These are phyloP conservation scores for Fratercula arctica DNA, from an alignment of 2,797 vertebrate genomes.

Conservation along the genomic window DNA sequence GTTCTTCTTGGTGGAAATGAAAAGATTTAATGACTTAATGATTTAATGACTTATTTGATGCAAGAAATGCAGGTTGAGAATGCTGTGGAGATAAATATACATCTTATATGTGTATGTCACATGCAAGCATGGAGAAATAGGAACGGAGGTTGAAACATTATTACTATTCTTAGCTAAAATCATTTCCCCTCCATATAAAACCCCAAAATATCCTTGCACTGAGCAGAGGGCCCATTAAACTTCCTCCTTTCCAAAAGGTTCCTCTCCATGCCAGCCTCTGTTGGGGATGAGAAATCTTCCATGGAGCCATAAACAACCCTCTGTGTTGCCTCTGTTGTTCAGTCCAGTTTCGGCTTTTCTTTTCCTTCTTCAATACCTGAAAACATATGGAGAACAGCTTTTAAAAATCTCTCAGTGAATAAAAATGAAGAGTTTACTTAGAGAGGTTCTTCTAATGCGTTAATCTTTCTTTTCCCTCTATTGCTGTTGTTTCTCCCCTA, in stretches of 20 bases:
- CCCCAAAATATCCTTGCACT: constrained; percentile 8
- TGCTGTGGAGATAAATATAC: constrained; percentile 1
- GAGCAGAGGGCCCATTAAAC: neutral
- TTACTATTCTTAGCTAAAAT: constrained; percentile 40
- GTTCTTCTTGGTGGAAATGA: constrained; percentile 33
- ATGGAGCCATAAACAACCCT: neutral
- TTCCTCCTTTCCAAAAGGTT: constrained; percentile 25
- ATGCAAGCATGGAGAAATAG: constrained; percentile 33
- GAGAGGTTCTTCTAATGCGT: neutral
- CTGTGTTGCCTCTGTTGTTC: constrained; percentile 10
- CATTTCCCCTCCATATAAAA: constrained; percentile 26
- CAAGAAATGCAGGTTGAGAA: neutral
- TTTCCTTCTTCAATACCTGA: constrained; percentile 80
- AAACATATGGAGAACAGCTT: constrained; percentile 45
- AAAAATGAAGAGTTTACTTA: neutral
- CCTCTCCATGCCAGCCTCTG: constrained; percentile 12
- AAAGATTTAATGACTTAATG: constrained; percentile 33
- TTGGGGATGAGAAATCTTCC: neutral
- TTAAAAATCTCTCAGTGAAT: neutral
- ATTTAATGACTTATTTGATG: constrained; percentile 28
- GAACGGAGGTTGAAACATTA: constrained; percentile 13
- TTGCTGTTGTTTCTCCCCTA: neutral
- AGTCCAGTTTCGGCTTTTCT: constrained; percentile 76
- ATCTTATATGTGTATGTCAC: constrained; percentile 22
- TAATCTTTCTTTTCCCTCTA: neutral